phyloP scores from a whole-genome alignment of 2,888 invertebrate genomes.

The Scaeva pyrastri region DNA sequence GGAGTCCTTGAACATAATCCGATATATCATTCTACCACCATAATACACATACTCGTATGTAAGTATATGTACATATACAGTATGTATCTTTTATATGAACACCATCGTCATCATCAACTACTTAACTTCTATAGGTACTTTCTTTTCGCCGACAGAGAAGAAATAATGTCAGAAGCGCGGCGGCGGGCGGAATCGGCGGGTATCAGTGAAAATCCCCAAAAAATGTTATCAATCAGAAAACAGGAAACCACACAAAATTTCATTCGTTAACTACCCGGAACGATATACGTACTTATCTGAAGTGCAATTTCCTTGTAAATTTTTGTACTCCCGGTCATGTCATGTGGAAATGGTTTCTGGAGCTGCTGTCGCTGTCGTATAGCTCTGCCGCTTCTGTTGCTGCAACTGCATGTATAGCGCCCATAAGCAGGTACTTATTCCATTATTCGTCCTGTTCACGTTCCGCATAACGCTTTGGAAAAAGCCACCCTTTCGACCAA shows the following conservation, averaged over 20 bases:
- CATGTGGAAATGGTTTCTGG: constrained; percentile 60
- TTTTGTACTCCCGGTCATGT: constrained; percentile 74
- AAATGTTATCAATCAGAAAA: constrained; percentile 78
- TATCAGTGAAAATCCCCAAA: constrained; percentile 57
- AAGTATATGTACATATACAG: no score
- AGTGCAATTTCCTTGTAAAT: constrained; percentile 77
- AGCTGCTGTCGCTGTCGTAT: background rate
- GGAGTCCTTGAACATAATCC: constrained; percentile 40
- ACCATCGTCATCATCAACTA: background rate
- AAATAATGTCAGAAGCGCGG: constrained; percentile 19
- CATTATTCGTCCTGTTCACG: constrained; percentile 75
- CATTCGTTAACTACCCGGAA: constrained; percentile 78
- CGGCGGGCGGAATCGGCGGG: no score
- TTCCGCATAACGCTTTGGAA: constrained; percentile 73
- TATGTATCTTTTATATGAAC: no score
- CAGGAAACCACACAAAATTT: constrained; percentile 78
- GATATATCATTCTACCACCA: constrained; percentile 67
- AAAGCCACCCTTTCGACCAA: constrained; percentile 63
- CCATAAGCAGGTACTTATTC: constrained; percentile 76
- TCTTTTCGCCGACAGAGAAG: constrained; percentile 7
- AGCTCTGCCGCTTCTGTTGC: constrained; percentile 35
- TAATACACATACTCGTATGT: background rate
- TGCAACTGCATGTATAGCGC: constrained; percentile 62
- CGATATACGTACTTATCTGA: constrained; percentile 77
- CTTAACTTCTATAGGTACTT: constrained; percentile 5